Evolutionary conservation across 2,888 invertebrate genomes (phyloP).

Genomic region (Drosophila cracens): DNA sequence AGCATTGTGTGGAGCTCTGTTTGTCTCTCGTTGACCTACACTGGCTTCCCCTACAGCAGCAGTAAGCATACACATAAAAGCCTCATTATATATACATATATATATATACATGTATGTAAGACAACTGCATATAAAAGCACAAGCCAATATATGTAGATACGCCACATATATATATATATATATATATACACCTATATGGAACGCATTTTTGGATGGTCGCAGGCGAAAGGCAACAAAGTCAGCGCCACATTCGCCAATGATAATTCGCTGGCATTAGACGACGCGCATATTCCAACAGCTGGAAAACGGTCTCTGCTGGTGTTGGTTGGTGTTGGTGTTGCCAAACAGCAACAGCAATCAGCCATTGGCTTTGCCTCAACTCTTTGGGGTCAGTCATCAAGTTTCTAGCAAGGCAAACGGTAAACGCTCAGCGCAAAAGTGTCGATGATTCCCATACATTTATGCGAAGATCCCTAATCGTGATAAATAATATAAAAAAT

Average conservation of each 20-base stretch:
- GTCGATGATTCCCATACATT: conserved; percentile 11
- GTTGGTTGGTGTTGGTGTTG: conserved; percentile 2
- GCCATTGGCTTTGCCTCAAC: conserved; percentile 10
- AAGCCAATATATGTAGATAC: conserved; percentile 8
- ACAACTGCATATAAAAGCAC: conserved; percentile 18
- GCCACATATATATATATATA: not conserved
- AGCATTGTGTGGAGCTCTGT: conserved; percentile 44
- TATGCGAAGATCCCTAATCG: conserved; percentile 45
- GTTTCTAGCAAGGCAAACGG: conserved; percentile 30
- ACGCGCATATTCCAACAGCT: conserved; percentile 56
- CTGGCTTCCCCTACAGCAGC: conserved; percentile 54
- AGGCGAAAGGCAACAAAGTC: conserved; percentile 57
- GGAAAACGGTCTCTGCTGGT: conserved; percentile 14
- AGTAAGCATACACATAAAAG: conserved; percentile 23
- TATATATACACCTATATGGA: conserved; percentile 31
- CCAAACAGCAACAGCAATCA: conserved; percentile 15
- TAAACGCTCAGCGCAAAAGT: conserved; percentile 24
- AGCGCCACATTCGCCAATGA: conserved; percentile 75
- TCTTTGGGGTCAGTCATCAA: conserved; percentile 31
- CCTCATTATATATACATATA: conserved; percentile 13
- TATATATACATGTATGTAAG: conserved; percentile 5
- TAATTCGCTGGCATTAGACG: conserved; percentile 78
- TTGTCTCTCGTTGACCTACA: conserved; percentile 67
- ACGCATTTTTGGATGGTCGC: conserved; percentile 64
- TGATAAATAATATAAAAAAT: conserved; percentile 36